Percentiles rank a stretch among this genome's conserved stretches.
Conservation (phyloP, 1,140 invertebrate genomes). For the Geopemphigus sp. region DNA sequence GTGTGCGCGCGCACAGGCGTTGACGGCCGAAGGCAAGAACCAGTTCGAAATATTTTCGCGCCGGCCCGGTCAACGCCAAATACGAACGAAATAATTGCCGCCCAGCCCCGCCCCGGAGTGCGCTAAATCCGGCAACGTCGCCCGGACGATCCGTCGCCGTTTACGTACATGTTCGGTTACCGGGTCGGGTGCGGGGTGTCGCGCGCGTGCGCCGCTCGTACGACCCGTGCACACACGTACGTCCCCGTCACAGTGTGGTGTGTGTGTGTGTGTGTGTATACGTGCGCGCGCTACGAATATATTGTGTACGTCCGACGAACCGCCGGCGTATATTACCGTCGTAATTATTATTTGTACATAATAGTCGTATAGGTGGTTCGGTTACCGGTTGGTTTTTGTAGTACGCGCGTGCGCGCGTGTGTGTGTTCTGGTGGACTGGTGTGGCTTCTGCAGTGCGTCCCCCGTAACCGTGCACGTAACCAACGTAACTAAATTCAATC, state of each 20-base stretch:
- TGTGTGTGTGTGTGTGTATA: not conserved
- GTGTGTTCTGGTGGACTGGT: conserved; percentile 5
- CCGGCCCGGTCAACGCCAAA: conserved; percentile 41
- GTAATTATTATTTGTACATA: too few species aligned
- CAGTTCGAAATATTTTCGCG: conserved; percentile 30
- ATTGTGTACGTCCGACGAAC: conserved; percentile 31
- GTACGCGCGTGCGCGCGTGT: not conserved
- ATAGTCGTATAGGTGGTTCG: not conserved
- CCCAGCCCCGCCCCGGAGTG: not conserved
- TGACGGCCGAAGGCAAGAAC: not conserved
- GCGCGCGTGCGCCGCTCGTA: not conserved
- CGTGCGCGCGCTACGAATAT: conserved; percentile 5
- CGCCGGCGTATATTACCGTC: conserved; percentile 1
- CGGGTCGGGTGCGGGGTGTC: not conserved
- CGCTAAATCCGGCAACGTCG: conserved; percentile 48
- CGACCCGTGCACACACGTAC: not conserved
- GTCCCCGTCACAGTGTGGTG: not conserved
- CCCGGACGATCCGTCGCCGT: not conserved
- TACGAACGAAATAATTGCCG: conserved; percentile 6
- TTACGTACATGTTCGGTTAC: not conserved
- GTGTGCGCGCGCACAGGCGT: not conserved
- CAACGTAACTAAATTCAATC: conserved; percentile 10
- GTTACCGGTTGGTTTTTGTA: conserved; percentile 19
- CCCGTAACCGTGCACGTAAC: conserved; percentile 10
- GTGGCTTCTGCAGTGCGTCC: conserved; percentile 38